A percentile compares a stretch with the other conserved stretches of the same genome.
Conservation (phyloP, 2,888 invertebrate genomes). For the Pammene fasciana region DNA sequence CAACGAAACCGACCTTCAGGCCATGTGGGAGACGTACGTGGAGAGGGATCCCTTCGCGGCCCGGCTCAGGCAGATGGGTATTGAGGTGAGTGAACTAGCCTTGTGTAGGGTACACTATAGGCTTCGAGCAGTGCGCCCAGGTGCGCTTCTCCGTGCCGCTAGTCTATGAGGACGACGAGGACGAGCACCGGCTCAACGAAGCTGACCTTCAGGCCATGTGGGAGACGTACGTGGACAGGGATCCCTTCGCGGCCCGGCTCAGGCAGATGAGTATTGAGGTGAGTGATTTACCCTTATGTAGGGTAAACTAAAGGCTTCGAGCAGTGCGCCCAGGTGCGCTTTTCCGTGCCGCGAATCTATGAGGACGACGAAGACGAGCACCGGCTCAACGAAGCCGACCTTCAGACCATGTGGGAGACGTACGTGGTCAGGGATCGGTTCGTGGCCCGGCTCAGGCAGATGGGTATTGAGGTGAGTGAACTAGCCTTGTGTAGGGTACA, state of each 20-base stretch:
- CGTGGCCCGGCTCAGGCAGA: conserved; percentile 53
- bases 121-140: conserved; percentile 63
- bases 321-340: conserved; percentile 64
- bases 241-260: conserved; percentile 62
- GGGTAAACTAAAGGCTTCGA: no score
- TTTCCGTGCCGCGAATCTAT: conserved; percentile 67
- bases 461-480: conserved; percentile 64
- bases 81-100: conserved; percentile 55
- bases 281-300: conserved; percentile 39
- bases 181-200: conserved; percentile 55
- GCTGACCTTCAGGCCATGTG: conserved; percentile 69
- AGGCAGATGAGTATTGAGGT: conserved; percentile 64
- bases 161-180: conserved; percentile 56
- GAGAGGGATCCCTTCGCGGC: conserved; percentile 59
- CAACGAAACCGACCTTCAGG: conserved; percentile 57
- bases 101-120: no score
- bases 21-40: conserved; percentile 68
- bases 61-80: conserved; percentile 59
- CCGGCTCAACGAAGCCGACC: conserved; percentile 60
- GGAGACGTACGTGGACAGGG: conserved; percentile 55
- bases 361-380: conserved; percentile 53
- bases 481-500: no score
- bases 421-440: conserved; percentile 61
- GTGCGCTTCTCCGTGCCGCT: conserved; percentile 70
- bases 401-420: conserved; percentile 67